Conservation (phyloP, 1,140 invertebrate genomes). For the Drosophila sp. region DNA sequence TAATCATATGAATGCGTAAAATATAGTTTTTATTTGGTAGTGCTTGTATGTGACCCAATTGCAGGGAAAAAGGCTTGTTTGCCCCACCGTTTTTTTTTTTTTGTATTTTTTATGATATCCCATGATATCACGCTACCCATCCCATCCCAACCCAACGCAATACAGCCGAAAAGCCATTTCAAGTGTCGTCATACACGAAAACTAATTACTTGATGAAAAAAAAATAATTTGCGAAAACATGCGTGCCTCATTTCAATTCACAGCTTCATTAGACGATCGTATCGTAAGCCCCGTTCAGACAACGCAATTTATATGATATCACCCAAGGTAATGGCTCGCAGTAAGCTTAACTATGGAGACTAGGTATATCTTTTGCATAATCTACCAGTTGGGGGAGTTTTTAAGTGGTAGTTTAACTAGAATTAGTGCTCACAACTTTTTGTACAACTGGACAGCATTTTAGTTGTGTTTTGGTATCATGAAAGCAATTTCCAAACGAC, state of each 20-base stretch:
- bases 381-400: constrained; percentile 5
- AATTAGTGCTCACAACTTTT: background rate
- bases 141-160: constrained; percentile 7
- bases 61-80: constrained; percentile 33
- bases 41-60: constrained; percentile 33
- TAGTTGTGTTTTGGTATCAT: background rate
- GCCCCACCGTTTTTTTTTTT: constrained; percentile 19
- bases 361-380: constrained; percentile 3
- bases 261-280: constrained; percentile 35
- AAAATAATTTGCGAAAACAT: constrained; percentile 48
- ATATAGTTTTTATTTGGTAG: constrained; percentile 25
- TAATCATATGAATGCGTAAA: constrained; percentile 21
- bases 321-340: background rate
- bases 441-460: background rate
- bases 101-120: constrained; percentile 16
- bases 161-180: background rate
- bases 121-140: constrained; percentile 54
- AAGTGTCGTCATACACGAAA: constrained; percentile 45
- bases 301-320: constrained; percentile 13
- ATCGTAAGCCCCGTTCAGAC: constrained; percentile 25
- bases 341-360: background rate
- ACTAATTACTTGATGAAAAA: constrained; percentile 57
- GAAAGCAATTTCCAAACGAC: no score
- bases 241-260: constrained; percentile 52
- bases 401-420: background rate